Evolutionary conservation across 2,113 vertebrate genomes (phyloP), one percentile per base, ranked within the genome.

Genomic region (Lepisosteus osseus): DNA sequence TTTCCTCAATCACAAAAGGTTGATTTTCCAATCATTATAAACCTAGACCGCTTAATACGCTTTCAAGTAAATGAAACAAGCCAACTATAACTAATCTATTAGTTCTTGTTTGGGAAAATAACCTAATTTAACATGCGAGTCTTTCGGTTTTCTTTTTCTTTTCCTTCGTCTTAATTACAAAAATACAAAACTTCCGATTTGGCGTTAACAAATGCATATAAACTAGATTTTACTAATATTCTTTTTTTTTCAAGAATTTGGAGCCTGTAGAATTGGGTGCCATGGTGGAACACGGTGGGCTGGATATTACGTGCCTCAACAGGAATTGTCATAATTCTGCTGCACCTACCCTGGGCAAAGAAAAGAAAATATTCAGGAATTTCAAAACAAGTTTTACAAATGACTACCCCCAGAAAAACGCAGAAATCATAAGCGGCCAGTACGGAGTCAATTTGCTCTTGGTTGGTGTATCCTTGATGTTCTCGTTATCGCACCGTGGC

Each of bases 381-480:
- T 61, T 90, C 1, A 87, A 82, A 12, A 77, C 82, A 15, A 83
- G 61, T 54, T 72, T 91, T 71, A 81, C 84, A 0, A 80, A 70
- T 70, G 86, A 92, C 72, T 95, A 90, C 65, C 95, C 94, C 0
- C 90, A 90, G 86, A 98, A 96, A 80, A 94, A 93, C 82, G 95
- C 94, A 0, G 95, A 95, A 89, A 90, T 92, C 70, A 90, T 97
- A 77, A 99, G 97, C 81, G 95, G 93, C 42, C 97, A 99, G 89
- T 98, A 98, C 65, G 97, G 96, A 44, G 92, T 94, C 84, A 97
- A 95, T n/a, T 77, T 96, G 75, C 92, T 98, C 72, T 81, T 95
- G 80, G 91, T 94, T 11, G 97, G 97, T 61, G 83, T 93, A 74
- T 88, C 96, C 78, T 80, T 98, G 78, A 95, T 97, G 89, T 87